phyloP scores from a whole-genome alignment of 2,113 vertebrate genomes.

The Strigops habroptila region DNA sequence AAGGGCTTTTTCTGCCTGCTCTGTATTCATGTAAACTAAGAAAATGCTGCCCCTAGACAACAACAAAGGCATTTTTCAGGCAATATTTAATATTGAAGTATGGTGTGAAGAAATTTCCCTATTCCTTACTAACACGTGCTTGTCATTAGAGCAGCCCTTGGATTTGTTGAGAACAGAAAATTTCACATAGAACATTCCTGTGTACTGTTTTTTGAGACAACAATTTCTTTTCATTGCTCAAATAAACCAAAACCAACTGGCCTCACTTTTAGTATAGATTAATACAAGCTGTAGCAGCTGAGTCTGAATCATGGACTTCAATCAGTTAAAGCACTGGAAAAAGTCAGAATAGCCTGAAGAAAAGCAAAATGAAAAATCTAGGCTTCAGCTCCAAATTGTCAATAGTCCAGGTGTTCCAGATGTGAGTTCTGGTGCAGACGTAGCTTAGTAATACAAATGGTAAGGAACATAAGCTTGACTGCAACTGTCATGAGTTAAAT shows the following conservation, averaged over 20 bases:
- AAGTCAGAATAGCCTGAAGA: neutral
- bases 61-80: neutral
- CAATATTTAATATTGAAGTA: neutral
- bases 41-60: neutral
- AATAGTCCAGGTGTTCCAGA: neutral
- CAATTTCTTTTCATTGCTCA: neutral
- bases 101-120: neutral
- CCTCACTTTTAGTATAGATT: neutral
- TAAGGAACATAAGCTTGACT: neutral
- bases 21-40: neutral
- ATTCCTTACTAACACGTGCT: neutral
- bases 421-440: neutral
- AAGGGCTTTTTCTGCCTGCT: neutral
- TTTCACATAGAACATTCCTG: neutral
- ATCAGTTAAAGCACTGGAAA: neutral
- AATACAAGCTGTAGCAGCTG: neutral
- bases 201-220: neutral
- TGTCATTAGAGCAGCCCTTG: neutral
- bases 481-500: neutral
- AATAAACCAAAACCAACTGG: neutral
- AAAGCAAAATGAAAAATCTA: neutral
- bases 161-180: neutral
- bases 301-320: neutral
- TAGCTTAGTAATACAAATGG: neutral
- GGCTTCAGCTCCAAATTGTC: neutral